Conservation (phyloP, 1,140 invertebrate genomes). For the Pinna nobilis region DNA sequence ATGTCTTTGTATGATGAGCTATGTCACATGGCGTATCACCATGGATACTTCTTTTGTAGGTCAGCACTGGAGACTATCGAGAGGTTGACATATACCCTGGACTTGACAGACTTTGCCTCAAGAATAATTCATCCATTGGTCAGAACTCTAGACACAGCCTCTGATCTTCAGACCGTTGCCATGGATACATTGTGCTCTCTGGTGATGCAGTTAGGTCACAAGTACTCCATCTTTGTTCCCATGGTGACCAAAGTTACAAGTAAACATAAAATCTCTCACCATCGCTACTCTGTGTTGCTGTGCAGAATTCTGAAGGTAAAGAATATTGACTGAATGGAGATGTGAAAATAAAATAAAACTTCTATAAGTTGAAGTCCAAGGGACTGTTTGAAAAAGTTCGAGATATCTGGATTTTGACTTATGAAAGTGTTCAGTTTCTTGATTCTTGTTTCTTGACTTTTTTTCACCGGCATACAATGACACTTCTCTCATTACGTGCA, state of each 20-base stretch:
- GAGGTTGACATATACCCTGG: constrained; percentile 90
- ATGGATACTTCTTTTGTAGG: constrained; percentile 60
- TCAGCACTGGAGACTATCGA: constrained; percentile 94
- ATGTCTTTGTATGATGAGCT: no score
- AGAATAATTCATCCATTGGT: constrained; percentile 93
- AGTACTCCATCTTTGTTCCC: constrained; percentile 94
- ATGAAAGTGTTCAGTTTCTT: background rate
- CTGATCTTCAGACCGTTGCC: constrained; percentile 84
- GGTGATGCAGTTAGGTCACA: constrained; percentile 90
- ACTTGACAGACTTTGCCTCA: constrained; percentile 94
- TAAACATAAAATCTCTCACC: constrained; percentile 88
- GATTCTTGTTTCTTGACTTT: background rate
- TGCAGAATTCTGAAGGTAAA: constrained; percentile 75
- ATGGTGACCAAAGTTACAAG: constrained; percentile 89
- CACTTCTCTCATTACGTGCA: constrained; percentile 87
- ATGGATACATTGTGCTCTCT: constrained; percentile 95
- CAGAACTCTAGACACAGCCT: constrained; percentile 87
- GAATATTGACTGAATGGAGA: background rate
- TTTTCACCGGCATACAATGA: constrained; percentile 8
- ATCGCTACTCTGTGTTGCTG: constrained; percentile 84
- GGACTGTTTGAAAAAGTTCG: background rate
- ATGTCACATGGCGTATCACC: no score
- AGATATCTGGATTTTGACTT: background rate
- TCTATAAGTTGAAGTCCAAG: background rate
- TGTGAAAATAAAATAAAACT: background rate